Conservation (phyloP, 2,113 vertebrate species). For the Ciconia boyciana region DNA sequence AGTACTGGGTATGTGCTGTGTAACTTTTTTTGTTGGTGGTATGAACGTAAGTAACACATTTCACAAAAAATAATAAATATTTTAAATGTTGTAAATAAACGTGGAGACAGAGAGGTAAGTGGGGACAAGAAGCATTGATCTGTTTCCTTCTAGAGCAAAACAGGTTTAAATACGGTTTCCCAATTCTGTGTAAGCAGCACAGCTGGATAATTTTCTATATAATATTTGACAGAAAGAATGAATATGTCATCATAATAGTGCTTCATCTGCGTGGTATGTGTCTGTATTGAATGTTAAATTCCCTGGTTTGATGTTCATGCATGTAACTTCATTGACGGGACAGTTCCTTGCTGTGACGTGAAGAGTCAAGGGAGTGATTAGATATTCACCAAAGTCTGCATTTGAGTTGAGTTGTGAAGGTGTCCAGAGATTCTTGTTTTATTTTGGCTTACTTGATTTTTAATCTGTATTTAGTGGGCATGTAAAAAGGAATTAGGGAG, state of each 20-base stretch:
- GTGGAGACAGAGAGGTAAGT: neutral
- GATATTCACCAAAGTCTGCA: neutral
- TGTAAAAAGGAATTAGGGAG: neutral
- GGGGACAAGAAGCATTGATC: neutral
- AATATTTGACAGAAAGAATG: neutral
- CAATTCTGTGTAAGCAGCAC: neutral
- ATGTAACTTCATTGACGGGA: neutral
- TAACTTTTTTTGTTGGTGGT: neutral
- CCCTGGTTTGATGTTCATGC: neutral
- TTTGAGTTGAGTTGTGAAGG: neutral
- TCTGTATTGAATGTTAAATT: neutral
- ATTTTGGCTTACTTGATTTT: neutral
- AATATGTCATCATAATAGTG: neutral
- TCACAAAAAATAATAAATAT: neutral
- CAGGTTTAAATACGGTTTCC: neutral
- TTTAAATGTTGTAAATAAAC: neutral
- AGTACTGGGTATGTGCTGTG: neutral
- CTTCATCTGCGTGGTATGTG: neutral
- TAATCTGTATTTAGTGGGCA: neutral
- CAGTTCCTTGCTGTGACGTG: neutral
- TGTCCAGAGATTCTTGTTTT: neutral
- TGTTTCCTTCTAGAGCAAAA: neutral
- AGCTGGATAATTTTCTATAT: neutral
- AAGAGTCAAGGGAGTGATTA: neutral
- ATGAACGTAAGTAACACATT: neutral